Conservation (phyloP, 2,888 invertebrate genomes). For the Dryocosmus kuriphilus region DNA sequence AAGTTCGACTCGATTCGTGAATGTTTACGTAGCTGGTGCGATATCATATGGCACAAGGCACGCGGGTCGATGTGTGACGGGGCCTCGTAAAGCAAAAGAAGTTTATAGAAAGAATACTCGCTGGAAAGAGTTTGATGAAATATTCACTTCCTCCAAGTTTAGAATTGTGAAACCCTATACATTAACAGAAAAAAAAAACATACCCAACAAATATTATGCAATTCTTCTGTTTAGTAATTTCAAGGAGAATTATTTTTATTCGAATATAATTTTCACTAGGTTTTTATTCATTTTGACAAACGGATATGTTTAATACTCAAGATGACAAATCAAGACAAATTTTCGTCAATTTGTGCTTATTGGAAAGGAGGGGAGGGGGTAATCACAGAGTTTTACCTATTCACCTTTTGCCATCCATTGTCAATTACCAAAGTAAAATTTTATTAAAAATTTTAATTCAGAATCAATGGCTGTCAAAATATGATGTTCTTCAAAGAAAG, state of each 20-base stretch:
- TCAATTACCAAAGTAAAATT: too few species aligned
- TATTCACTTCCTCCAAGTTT: slow-evolving; percentile 1
- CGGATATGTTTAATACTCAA: too few species aligned
- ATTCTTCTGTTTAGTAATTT: background rate
- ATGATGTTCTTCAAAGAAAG: too few species aligned
- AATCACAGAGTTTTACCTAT: too few species aligned
- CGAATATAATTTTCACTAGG: background rate
- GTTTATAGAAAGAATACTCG: background rate
- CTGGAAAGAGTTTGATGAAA: slow-evolving; percentile 18
- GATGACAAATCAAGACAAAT: too few species aligned
- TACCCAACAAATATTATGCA: background rate
- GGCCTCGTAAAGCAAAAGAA: slow-evolving; percentile 12
- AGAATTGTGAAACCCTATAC: background rate
- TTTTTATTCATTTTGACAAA: too few species aligned
- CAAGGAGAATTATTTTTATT: background rate
- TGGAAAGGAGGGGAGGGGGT: too few species aligned
- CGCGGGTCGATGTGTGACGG: slow-evolving; percentile 24
- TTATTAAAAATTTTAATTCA: too few species aligned
- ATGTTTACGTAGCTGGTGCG: slow-evolving; percentile 40
- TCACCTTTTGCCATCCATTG: too few species aligned
- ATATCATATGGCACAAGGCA: slow-evolving; percentile 35
- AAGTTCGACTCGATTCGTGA: slow-evolving; percentile 40
- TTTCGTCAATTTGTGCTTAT: too few species aligned
- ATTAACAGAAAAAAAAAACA: background rate
- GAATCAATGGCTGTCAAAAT: too few species aligned